Evolutionary conservation across 53 echinoderm and acorn worm species (phyloP).

Genomic region (Echinometra lucunter): DNA sequence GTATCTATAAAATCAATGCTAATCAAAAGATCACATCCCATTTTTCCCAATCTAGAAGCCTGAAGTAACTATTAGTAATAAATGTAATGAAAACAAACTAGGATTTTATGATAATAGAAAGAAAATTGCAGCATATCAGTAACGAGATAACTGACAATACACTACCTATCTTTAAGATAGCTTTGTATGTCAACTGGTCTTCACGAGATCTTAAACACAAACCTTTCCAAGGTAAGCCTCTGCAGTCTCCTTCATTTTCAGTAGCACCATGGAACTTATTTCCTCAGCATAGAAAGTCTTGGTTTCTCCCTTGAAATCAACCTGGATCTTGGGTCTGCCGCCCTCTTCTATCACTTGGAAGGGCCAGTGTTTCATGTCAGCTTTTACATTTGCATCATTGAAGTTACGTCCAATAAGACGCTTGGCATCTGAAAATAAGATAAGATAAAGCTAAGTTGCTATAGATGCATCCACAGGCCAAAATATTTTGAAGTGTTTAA

Average conservation of each 20-base stretch:
- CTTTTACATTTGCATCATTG: constrained; percentile 71
- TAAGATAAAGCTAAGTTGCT: background rate
- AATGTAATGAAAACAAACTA: too few species aligned
- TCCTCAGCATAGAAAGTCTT: constrained; percentile 93
- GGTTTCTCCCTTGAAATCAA: constrained; percentile 83
- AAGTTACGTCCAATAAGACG: constrained; percentile 90
- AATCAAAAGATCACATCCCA: too few species aligned
- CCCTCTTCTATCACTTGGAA: constrained; percentile 77
- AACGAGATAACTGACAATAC: too few species aligned
- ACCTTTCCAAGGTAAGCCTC: constrained; percentile 93
- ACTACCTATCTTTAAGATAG: too few species aligned
- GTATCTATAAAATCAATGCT: too few species aligned
- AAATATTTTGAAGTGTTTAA: background rate
- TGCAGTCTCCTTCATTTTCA: constrained; percentile 96
- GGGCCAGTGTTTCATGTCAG: constrained; percentile 89
- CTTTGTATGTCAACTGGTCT: too few species aligned
- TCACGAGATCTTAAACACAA: background rate
- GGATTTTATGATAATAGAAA: too few species aligned
- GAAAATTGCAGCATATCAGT: too few species aligned
- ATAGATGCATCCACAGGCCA: background rate
- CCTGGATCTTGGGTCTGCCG: constrained; percentile 81
- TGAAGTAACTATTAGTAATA: too few species aligned
- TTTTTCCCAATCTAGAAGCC: too few species aligned
- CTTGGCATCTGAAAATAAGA: constrained; percentile 81
- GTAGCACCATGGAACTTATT: constrained; percentile 93